phyloP scores from a whole-genome alignment of 2,113 vertebrate species.

The Speoplatyrhinus poulsoni region DNA sequence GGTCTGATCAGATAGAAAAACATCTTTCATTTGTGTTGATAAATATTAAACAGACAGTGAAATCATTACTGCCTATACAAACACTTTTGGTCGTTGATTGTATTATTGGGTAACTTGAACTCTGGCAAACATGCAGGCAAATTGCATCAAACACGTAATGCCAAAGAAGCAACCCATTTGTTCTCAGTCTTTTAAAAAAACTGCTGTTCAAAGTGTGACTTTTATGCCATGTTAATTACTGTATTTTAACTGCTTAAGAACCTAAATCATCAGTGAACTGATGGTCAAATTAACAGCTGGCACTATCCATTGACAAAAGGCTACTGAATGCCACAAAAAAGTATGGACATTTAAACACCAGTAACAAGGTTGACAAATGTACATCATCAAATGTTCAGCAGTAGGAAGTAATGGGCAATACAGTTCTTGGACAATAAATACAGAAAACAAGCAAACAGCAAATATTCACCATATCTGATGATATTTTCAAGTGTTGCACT shows the following conservation, averaged over 20 bases:
- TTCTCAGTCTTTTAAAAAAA: background rate
- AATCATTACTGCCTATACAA: conserved; percentile 48
- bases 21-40: conserved; percentile 39
- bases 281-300: conserved; percentile 18
- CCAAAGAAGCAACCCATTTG: conserved; percentile 24
- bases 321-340: conserved; percentile 39
- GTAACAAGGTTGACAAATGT: conserved; percentile 51
- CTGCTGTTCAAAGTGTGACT: background rate
- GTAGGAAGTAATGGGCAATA: conserved; percentile 54
- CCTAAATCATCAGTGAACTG: conserved; percentile 8
- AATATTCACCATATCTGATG: conserved; percentile 36
- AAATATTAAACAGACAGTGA: conserved; percentile 43
- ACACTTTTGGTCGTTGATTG: conserved; percentile 64
- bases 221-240: conserved; percentile 12
- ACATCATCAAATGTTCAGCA: conserved; percentile 53
- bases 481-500: conserved; percentile 71
- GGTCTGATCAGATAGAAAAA: conserved; percentile 50
- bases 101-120: conserved; percentile 50
- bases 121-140: conserved; percentile 57
- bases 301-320: conserved; percentile 20
- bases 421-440: conserved; percentile 70
- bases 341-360: conserved; percentile 29
- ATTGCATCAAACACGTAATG: conserved; percentile 41
- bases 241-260: conserved; percentile 11
- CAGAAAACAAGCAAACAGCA: conserved; percentile 47